Evolutionary conservation across 37 sponge, comb jelly and placozoan genomes (phyloP), one percentile per base, ranked within the genome.

Genomic region (Cliona cf. orientalis): DNA sequence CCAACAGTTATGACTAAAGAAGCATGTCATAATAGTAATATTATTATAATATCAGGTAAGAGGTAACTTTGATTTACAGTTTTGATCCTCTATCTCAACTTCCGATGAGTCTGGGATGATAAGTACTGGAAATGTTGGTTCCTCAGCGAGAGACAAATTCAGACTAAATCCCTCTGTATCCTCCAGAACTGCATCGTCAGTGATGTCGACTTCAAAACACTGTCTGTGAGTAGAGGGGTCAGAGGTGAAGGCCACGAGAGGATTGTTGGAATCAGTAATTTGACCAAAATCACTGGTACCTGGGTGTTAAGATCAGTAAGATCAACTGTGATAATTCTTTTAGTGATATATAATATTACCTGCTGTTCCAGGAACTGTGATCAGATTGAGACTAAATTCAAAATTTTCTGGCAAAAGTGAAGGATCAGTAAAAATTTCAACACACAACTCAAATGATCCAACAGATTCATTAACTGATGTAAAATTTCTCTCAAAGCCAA

Each of bases 141-240:
- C 17, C 17, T 17, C 55, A 11, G 11, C 55, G 55, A 49, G 55
- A 49, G 55, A 49, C 55, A 49, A 17, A 19, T 34, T 59, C 19
- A 60, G 21, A 57, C 3, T 23, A 41, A 76, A 68, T 32, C 2
- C 29, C 56, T 84, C 85, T 41, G 39, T 46, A 1, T 40, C 35
- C 64, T 84, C 85, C 66, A 42, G 14, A 7, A 56, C 19, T 36
- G 55, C 29, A 44, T 60, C 70, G 35, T 58, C 69, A 35, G 23
- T 58, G 29, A 39, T 69, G 9, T 5, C 46, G 14, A 19, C 41
- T 17, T 33, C 31, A 32, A 60, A 76, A 22, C 77, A 60, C 23
- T 42, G 56, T 25, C 5, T 7, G 34, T 38, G 40, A 26, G 43
- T 49, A 17, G 55, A 49, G 55, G 11, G 11, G 17, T 49, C 55